These are phyloP conservation scores for Pyrrhia umbra DNA, from an alignment of 2,888 invertebrate genomes.

Conservation along the genomic window DNA sequence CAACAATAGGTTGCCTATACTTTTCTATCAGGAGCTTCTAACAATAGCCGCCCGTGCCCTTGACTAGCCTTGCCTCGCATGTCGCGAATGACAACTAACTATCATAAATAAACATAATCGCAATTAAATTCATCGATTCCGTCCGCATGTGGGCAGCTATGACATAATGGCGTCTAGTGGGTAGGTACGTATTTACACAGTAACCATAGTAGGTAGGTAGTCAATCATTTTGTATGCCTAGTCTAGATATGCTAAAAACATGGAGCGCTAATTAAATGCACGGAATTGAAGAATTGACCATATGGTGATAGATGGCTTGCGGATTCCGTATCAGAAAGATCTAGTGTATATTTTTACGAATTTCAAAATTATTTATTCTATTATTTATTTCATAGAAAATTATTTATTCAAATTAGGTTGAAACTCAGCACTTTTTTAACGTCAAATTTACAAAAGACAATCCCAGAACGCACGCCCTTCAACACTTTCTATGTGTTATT, in stretches of 20 bases:
- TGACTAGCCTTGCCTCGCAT: constrained; percentile 21
- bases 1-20: constrained; percentile 22
- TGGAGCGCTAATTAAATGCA: constrained; percentile 16
- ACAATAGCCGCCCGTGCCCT: constrained; percentile 16
- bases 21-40: constrained; percentile 33
- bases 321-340: too few relatives aligned
- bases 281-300: too few relatives aligned
- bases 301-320: too few relatives aligned
- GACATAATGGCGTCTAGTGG: constrained; percentile 57
- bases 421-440: too few relatives aligned
- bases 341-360: too few relatives aligned
- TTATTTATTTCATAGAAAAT: too few relatives aligned
- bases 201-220: constrained; percentile 3
- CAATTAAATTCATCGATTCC: constrained; percentile 20
- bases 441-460: too few relatives aligned
- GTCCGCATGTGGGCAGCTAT: constrained; percentile 50
- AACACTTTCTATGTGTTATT: too few relatives aligned
- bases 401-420: too few relatives aligned
- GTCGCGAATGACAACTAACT: constrained; percentile 34
- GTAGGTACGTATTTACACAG: constrained; percentile 2
- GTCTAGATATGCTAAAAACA: constrained; percentile 12
- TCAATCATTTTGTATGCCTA: constrained; percentile 40
- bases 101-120: constrained; percentile 33
- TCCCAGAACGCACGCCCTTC: too few relatives aligned
- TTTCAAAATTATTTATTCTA: too few relatives aligned